phyloP scores from a whole-genome alignment of 2,113 vertebrate genomes.

The Saccopteryx leptura region DNA sequence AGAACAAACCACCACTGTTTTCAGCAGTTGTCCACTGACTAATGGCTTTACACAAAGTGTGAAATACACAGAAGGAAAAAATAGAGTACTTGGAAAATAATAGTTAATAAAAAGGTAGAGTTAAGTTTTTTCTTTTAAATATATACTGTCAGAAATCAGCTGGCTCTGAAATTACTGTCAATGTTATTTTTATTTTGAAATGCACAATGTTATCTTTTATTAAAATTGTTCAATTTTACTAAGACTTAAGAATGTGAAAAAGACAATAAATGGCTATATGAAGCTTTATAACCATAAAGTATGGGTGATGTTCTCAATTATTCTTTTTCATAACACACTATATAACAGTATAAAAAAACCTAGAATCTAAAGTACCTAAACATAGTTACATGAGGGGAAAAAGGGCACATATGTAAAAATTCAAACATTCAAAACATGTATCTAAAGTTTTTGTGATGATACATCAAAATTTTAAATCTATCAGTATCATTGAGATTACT shows the following conservation, averaged over 20 bases:
- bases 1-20: background rate
- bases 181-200: conserved; percentile 47
- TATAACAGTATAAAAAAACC: background rate
- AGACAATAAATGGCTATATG: background rate
- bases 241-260: conserved; percentile 21
- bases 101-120: background rate
- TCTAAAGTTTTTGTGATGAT: conserved; percentile 19
- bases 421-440: background rate
- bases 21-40: conserved; percentile 18
- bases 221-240: conserved; percentile 55
- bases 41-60: conserved; percentile 18
- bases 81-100: conserved; percentile 7
- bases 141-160: conserved; percentile 42
- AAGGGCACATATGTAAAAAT: background rate
- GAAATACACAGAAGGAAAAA: conserved; percentile 31
- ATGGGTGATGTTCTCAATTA: background rate
- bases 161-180: conserved; percentile 31
- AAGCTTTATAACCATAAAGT: conserved; percentile 8
- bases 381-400: background rate
- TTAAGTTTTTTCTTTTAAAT: conserved; percentile 50
- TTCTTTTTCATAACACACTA: background rate
- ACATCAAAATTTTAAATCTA: conserved; percentile 32
- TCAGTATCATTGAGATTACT: background rate
- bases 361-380: conserved; percentile 23
- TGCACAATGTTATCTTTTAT: conserved; percentile 41